phyloP scores from a whole-genome alignment of 2,888 invertebrate genomes.

The Meiosimyza decipiens region DNA sequence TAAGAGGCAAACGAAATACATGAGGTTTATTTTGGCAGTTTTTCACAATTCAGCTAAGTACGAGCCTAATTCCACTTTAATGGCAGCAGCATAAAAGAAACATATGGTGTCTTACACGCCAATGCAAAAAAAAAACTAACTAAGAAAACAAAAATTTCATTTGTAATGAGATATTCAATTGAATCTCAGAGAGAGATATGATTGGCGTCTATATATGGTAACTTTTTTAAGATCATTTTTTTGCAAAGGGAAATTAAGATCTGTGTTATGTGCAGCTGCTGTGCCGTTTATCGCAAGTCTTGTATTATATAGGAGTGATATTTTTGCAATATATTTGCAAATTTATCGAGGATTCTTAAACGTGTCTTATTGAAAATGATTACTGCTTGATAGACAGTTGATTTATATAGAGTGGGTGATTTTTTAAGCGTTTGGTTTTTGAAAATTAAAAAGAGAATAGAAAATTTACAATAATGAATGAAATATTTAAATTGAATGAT shows the following conservation, averaged over 20 bases:
- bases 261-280: not conserved
- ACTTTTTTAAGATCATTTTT: not conserved
- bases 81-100: not conserved
- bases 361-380: too few relatives aligned
- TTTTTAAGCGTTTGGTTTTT: too few relatives aligned
- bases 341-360: too few relatives aligned
- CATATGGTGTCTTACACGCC: slow-evolving; percentile 7
- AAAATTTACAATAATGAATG: too few relatives aligned
- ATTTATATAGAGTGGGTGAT: too few relatives aligned
- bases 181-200: not conserved
- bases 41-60: not conserved
- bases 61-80: not conserved
- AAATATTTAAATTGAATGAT: too few relatives aligned
- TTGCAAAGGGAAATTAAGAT: not conserved
- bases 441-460: too few relatives aligned
- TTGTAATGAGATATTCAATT: slow-evolving; percentile 29
- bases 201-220: too few relatives aligned
- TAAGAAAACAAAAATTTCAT: not conserved
- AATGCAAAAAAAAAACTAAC: not conserved
- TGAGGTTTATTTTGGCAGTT: slow-evolving; percentile 22
- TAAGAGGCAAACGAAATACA: not conserved
- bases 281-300: too few relatives aligned
- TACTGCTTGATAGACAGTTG: too few relatives aligned
- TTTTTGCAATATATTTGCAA: too few relatives aligned
- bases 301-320: too few relatives aligned